Evolutionary conservation across 2,888 invertebrate genomes (phyloP).

Genomic region (Melipona beecheii): DNA sequence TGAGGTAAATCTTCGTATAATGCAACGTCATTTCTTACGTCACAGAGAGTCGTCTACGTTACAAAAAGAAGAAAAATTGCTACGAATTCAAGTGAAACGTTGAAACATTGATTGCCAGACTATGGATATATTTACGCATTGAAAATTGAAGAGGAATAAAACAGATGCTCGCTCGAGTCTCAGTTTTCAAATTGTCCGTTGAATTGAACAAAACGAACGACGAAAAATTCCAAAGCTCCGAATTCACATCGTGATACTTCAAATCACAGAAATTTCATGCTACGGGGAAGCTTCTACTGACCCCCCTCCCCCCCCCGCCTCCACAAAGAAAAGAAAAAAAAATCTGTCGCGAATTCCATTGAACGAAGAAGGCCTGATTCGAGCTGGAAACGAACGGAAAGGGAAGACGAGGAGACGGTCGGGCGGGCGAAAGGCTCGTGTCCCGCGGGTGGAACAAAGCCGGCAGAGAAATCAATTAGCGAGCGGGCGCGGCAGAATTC

Average conservation of each 20-base stretch:
- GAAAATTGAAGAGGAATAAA: no score
- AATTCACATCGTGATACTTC: background rate
- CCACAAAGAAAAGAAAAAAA: background rate
- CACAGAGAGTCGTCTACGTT: no score
- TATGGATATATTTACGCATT: no score
- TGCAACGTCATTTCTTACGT: no score
- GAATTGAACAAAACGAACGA: background rate
- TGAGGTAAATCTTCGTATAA: no score
- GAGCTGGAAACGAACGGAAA: background rate
- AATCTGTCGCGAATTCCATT: background rate
- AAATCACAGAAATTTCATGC: background rate
- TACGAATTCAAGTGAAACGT: no score
- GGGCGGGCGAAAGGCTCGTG: background rate
- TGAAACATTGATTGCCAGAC: no score
- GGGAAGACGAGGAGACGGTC: no score
- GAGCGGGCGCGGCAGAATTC: constrained; percentile 41
- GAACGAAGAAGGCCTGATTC: background rate
- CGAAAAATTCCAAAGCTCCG: background rate
- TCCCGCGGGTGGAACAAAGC: constrained; percentile 11
- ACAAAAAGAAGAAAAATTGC: no score
- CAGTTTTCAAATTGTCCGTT: no score
- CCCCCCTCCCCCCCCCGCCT: fast-evolving
- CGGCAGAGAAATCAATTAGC: constrained; percentile 53
- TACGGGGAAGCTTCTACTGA: background rate
- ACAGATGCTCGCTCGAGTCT: no score